Conservation (phyloP, 2,888 invertebrate species). For the Pseudococcus jackbeardsleyi region DNA sequence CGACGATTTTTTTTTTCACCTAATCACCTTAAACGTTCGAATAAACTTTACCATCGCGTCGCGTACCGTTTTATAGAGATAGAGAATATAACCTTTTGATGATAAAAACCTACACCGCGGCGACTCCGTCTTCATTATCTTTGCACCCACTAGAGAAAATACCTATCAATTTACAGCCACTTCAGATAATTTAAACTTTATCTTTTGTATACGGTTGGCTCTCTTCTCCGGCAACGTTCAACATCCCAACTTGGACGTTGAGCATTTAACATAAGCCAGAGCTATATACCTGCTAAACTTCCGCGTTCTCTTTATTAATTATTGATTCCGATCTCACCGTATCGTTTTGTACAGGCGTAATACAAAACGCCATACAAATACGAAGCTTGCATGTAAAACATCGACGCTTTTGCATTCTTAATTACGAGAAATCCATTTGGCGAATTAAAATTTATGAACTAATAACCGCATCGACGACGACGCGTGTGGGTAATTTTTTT, state of each 20-base stretch:
- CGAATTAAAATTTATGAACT: conserved; percentile 35
- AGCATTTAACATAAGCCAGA: background rate
- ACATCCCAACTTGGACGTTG: conserved; percentile 10
- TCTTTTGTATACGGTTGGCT: conserved; percentile 18
- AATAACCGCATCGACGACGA: background rate
- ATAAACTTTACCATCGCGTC: background rate
- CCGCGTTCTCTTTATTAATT: conserved; percentile 25
- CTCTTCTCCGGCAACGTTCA: background rate
- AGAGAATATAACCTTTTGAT: background rate
- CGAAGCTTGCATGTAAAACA: background rate
- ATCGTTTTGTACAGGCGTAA: background rate
- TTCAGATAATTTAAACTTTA: conserved; percentile 33
- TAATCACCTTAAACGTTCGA: conserved; percentile 21
- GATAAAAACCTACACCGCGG: conserved; percentile 21
- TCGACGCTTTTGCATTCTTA: conserved; percentile 19
- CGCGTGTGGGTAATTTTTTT: background rate
- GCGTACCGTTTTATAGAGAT: background rate
- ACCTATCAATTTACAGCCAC: conserved; percentile 41
- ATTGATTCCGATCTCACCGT: background rate
- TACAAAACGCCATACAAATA: background rate
- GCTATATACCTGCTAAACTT: background rate
- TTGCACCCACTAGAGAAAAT: conserved; percentile 39
- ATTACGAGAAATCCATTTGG: conserved; percentile 36
- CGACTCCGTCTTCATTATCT: background rate
- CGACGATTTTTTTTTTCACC: background rate